phyloP scores from a whole-genome alignment of 2,797 vertebrate species.

The Diceros bicornis region DNA sequence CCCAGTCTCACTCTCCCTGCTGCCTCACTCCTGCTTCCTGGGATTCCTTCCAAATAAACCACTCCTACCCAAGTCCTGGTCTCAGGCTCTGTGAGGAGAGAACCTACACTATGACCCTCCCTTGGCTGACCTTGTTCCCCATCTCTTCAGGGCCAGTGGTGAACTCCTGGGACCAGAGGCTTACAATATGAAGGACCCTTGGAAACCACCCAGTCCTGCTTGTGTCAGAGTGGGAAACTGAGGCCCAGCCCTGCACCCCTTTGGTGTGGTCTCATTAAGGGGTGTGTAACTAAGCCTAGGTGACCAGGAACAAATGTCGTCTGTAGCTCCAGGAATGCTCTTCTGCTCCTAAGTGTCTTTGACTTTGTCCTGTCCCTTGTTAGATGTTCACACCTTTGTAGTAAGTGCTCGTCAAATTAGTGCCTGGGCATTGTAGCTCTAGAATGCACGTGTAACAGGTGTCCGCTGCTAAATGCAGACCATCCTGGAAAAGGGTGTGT shows the following conservation, averaged over 20 bases:
- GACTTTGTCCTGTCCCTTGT: neutral
- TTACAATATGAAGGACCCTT: neutral
- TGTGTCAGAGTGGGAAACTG: neutral
- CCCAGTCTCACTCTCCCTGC: neutral
- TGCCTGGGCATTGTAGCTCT: neutral
- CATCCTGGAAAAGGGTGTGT: neutral
- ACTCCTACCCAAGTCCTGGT: neutral
- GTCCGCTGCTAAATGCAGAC: neutral
- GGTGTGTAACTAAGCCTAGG: neutral
- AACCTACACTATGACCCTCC: neutral
- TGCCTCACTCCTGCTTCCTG: neutral
- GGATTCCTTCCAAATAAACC: neutral
- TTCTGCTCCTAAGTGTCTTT: neutral
- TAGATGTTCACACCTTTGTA: neutral
- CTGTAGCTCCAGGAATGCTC: neutral
- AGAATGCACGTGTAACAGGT: neutral
- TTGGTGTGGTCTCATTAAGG: neutral
- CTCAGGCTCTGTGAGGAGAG: neutral
- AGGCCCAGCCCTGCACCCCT: neutral
- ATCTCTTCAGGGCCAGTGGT: neutral
- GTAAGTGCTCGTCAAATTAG: neutral
- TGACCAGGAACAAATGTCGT: neutral
- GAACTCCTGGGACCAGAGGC: neutral
- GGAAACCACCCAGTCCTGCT: too few relatives aligned
- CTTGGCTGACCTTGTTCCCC: neutral